Evolutionary conservation across 2,888 invertebrate genomes (phyloP).

Genomic region (Gasteruption jaculator): DNA sequence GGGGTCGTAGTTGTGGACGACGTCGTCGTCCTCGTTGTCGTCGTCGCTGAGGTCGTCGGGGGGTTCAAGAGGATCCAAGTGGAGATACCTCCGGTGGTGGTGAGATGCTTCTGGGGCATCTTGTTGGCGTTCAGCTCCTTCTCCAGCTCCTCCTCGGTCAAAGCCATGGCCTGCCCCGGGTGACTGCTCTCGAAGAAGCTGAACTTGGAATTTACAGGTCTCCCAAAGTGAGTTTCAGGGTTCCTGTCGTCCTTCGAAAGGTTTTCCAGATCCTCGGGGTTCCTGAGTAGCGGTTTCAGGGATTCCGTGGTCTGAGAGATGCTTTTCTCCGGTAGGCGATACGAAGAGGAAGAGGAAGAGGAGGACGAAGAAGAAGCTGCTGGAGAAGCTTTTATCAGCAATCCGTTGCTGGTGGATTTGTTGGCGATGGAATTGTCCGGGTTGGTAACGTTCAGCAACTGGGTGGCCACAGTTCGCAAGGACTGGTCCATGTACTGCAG

Average conservation of each 20-base stretch:
- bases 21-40: conserved; percentile 20
- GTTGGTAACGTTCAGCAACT: conserved; percentile 41
- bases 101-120: conserved; percentile 51
- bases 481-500: conserved; percentile 45
- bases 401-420: conserved; percentile 6
- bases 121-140: conserved; percentile 47
- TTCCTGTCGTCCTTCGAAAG: conserved; percentile 23
- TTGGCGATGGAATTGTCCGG: conserved; percentile 21
- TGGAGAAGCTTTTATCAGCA: conserved; percentile 3
- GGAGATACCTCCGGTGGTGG: conserved; percentile 64
- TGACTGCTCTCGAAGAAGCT: conserved; percentile 51
- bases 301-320: conserved; percentile 19
- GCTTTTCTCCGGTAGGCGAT: conserved; percentile 17
- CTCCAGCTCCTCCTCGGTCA: conserved; percentile 62
- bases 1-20: too few relatives aligned
- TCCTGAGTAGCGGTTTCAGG: too few relatives aligned
- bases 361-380: background rate
- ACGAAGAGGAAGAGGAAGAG: conserved; percentile 15
- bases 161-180: conserved; percentile 64
- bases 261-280: conserved; percentile 18
- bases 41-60: conserved; percentile 43
- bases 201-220: conserved; percentile 47
- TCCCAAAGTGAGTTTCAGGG: conserved; percentile 32
- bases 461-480: conserved; percentile 46
- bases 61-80: conserved; percentile 73